Conservation (phyloP, 2,888 invertebrate genomes). For the Eristalis tenax region DNA sequence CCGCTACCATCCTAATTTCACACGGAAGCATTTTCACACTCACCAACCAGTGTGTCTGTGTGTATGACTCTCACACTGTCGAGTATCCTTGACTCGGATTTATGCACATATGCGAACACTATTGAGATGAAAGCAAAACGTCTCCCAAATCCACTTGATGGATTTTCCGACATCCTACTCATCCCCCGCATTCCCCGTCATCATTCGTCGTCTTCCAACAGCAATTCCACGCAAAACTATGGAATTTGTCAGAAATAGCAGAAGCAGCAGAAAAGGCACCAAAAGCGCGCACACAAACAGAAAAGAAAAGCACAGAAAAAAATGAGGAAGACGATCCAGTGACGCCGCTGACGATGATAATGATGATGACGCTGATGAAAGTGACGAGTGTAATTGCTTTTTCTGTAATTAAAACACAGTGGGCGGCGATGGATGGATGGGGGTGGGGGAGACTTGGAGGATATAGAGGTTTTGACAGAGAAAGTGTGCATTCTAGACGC, state of each 20-base stretch:
- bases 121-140: constrained; percentile 62
- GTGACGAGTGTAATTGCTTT: constrained; percentile 70
- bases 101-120: constrained; percentile 50
- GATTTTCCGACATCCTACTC: constrained; percentile 48
- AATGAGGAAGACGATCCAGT: constrained; percentile 31
- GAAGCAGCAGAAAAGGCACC: constrained; percentile 24
- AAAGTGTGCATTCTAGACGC: constrained; percentile 29
- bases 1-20: constrained; percentile 37
- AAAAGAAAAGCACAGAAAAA: neutral
- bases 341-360: constrained; percentile 38
- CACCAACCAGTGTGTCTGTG: neutral
- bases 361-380: constrained; percentile 63
- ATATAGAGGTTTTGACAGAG: neutral
- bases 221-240: constrained; percentile 20
- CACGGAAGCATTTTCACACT: constrained; percentile 41
- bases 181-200: neutral
- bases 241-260: constrained; percentile 45
- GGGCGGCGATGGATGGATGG: constrained; percentile 12
- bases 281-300: neutral
- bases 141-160: constrained; percentile 45
- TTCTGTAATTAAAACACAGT: constrained; percentile 65
- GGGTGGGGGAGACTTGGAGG: neutral
- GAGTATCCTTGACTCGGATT: constrained; percentile 61
- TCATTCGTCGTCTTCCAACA: neutral
- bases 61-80: neutral